A percentile compares a stretch with the other conserved stretches of the same genome.
phyloP scores from a whole-genome alignment of 2,888 invertebrate species.

The Linyphia triangularis region DNA sequence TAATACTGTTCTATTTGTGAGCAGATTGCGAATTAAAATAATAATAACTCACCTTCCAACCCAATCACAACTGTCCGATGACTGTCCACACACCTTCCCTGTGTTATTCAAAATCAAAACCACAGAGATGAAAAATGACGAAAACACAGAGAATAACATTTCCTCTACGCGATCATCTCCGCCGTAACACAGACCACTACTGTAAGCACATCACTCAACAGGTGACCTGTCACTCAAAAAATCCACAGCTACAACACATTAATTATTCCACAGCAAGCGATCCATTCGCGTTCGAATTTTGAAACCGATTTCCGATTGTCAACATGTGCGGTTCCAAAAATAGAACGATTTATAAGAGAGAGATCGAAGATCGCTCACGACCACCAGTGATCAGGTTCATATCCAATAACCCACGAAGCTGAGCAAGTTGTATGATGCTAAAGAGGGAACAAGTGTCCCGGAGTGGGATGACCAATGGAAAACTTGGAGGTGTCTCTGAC shows the following conservation, averaged over 20 bases:
- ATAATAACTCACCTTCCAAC: conserved; percentile 58
- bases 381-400: not conserved
- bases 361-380: not conserved
- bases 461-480: conserved; percentile 12
- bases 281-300: not conserved
- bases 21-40: not conserved
- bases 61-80: conserved; percentile 68
- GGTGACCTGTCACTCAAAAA: not conserved
- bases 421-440: not conserved
- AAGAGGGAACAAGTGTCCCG: conserved; percentile 31
- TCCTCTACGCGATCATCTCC: conserved; percentile 48
- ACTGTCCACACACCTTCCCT: conserved; percentile 58
- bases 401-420: conserved; percentile 30
- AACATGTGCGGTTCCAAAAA: not conserved
- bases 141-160: conserved; percentile 69
- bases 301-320: not conserved
- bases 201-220: conserved; percentile 23
- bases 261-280: not conserved
- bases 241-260: not conserved
- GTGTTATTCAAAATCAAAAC: conserved; percentile 47
- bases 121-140: conserved; percentile 44
- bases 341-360: not conserved
- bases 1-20: not conserved
- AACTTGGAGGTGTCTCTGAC: not conserved
- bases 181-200: conserved; percentile 1